Evolutionary conservation across 2,888 invertebrate species (phyloP), one percentile per base, ranked within the genome.

Genomic region (Acrocera orbiculus): DNA sequence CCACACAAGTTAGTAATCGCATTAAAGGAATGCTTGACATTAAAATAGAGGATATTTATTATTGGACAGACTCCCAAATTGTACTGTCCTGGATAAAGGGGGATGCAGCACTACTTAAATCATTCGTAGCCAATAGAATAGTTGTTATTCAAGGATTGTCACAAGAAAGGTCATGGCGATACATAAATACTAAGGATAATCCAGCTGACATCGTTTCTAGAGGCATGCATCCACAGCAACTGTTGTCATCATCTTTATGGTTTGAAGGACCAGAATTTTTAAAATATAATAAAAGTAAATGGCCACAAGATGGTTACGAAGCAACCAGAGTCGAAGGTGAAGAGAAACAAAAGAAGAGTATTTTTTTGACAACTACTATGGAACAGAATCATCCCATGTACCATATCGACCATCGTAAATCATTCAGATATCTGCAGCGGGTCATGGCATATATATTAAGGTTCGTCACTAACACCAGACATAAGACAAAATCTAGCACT

Each of bases 81-180:
- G 36, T 35, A 4, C 16, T 44, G 4, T 22, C 35, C 8, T 44
- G 44, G 38, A 30, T 7, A 17, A 31, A 38, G n/a, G 38, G 37
- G 4, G 32, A 31, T 5, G 24, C 36, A 3, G 30, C 37, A 9
- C 19, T 7, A 19, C 19, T 19, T 8, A 19, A 19, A 19, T 40
- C 28, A 1, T 44, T 43, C 26, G 41, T 44, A 4, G 37, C 32
- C 13, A 43, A 36, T 13, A 32, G 44, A 5, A 40, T 44, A 9
- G 13, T 37, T 14, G 31, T 38, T 22, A 40, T 42, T 13, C 14
- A 37, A 7, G 37, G 38, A 5, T 17, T 17, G 4, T 25, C 37
- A 8, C 11, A 36, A 4, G 11, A 13, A 2, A 20, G 15, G 2
- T 16, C 25, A 17, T 41, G 42, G 42, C 27, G 34, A 6, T 43